Evolutionary conservation across 2,113 vertebrate genomes (phyloP), one percentile per base, ranked within the genome.

Genomic region (Carassius auratus): DNA sequence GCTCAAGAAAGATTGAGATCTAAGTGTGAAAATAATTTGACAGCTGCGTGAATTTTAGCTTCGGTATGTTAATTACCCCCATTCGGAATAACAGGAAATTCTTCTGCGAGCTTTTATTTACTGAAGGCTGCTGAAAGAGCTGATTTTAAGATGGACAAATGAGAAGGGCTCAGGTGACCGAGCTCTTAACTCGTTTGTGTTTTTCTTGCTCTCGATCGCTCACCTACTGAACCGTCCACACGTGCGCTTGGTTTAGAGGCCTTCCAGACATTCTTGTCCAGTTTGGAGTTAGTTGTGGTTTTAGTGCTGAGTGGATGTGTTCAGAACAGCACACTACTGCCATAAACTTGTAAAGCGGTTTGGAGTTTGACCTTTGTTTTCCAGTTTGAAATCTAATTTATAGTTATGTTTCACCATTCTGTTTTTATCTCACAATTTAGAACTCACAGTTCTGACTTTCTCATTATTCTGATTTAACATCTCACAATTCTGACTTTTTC

Each of bases 11-110:
- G 45, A 48, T 48, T 48, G 9, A 48, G 45, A 48, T 48, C 45
- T 48, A 48, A 48, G 45, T 48, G 45, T 82, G 42, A 83, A 86
- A 85, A 81, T 76, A 76, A 64, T 76, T 85, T 55, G 75, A 81
- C 86, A 89, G 75, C 85, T 77, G 85, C 81, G 62, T 68, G 86
- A 83, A 69, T 87, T 79, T 88, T 23, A n/a, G 69, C 38, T 42
- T 77, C 48, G 86, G 80, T 81, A 86, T 88, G 86, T 86, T 88
- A 89, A 86, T 89, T 86, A 86, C 36, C 75, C 76, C 73, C 71
- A 50, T 86, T 83, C 87, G 87, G 84, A 88, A 90, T 90, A 87
- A 86, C 87, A 88, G 84, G 86, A 87, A 85, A 85, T 88, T 88
- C 87, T 77, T 75, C n/a, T 1, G 79, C 1, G 78, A 42, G 15